Evolutionary conservation across 2,113 vertebrate genomes (phyloP).

Genomic region (Festucalex cinctus): DNA sequence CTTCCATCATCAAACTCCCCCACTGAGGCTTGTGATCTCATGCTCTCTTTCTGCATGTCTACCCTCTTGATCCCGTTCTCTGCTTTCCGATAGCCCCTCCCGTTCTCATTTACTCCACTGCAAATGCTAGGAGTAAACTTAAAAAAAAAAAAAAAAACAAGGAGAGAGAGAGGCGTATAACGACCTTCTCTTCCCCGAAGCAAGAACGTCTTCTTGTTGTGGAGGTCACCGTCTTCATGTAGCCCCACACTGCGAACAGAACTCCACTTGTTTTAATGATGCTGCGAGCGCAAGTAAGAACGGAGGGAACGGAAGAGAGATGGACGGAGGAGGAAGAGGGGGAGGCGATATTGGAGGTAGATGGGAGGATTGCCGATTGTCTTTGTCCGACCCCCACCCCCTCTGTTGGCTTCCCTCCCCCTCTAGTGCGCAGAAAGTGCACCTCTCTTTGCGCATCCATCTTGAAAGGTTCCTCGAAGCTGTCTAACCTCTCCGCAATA

Average conservation of each 20-base stretch:
- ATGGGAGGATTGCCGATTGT: conserved; percentile 61
- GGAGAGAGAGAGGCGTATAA: conserved; percentile 63
- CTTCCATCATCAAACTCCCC: conserved; percentile 40
- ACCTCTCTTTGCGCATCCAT: conserved; percentile 70
- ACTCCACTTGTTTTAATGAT: conserved; percentile 75
- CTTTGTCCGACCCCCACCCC: conserved; percentile 51
- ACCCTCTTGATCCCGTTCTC: conserved; percentile 64
- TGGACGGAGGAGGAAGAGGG: conserved; percentile 32
- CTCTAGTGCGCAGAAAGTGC: conserved; percentile 57
- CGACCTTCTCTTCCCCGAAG: conserved; percentile 74
- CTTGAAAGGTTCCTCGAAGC: conserved; percentile 73
- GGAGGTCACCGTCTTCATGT: conserved; percentile 69
- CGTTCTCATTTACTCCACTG: conserved; percentile 73
- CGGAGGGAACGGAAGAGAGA: conserved; percentile 39
- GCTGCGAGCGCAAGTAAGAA: conserved; percentile 58
- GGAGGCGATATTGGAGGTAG: conserved; percentile 36
- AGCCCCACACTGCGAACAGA: conserved; percentile 67
- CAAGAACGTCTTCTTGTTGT: conserved; percentile 74
- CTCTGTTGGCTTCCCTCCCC: conserved; percentile 53
- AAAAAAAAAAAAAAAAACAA: conserved; percentile 24
- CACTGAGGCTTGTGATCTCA: conserved; percentile 38
- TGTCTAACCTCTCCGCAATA: conserved; percentile 71
- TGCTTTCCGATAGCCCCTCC: conserved; percentile 47
- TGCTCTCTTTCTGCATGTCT: conserved; percentile 45
- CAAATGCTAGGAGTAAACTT: conserved; percentile 47